phyloP scores from a whole-genome alignment of 2,113 vertebrate species.

The Ailuropoda melanoleuca region DNA sequence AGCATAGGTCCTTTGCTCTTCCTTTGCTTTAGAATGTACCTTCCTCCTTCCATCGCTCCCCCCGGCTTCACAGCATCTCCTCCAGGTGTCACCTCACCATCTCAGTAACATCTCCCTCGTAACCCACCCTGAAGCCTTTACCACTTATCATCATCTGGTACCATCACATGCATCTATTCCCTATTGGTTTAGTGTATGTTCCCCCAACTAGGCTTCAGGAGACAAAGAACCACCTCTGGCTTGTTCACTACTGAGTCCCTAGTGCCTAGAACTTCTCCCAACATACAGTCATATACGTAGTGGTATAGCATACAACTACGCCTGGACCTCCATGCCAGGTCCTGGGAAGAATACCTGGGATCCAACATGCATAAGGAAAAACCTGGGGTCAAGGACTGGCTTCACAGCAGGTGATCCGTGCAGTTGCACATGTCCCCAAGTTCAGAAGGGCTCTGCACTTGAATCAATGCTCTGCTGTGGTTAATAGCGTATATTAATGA shows the following conservation, averaged over 20 bases:
- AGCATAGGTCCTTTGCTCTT: too few relatives aligned
- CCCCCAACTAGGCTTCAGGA: not conserved
- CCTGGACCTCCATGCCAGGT: not conserved
- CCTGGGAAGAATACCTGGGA: not conserved
- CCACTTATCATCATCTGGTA: not conserved
- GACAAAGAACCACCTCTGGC: not conserved
- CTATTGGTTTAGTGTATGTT: not conserved
- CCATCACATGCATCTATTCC: not conserved
- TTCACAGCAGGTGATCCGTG: not conserved
- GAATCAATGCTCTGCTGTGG: not conserved
- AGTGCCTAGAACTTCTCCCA: not conserved
- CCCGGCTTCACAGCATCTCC: not conserved
- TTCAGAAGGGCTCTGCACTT: not conserved
- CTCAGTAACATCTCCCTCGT: not conserved
- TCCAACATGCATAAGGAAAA: not conserved
- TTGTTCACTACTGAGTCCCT: not conserved
- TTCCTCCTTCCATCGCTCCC: too few relatives aligned
- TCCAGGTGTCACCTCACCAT: not conserved
- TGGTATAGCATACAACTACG: not conserved
- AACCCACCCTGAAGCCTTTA: rapidly evolving
- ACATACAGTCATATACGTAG: rapidly evolving
- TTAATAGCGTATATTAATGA: not conserved
- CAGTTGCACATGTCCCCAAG: not conserved
- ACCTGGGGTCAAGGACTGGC: not conserved
- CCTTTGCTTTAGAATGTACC: too few relatives aligned